Base-by-base conservation (phyloP, 2,888 invertebrate species). In the Allacma fusca region DNA sequence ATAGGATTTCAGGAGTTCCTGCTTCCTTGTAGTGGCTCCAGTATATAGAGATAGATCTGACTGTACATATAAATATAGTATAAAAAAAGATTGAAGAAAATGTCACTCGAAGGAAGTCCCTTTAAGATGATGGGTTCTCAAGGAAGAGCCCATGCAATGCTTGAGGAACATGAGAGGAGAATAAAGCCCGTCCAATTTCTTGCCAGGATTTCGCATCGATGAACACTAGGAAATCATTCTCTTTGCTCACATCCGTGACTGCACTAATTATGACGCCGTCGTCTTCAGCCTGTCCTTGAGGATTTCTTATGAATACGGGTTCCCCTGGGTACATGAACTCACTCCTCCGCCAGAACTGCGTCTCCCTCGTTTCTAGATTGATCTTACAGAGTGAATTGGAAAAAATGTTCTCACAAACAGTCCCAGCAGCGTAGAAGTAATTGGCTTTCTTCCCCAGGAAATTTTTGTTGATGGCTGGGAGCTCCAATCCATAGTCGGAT, bases 401-500 rank as follows among this genome's bases (percentile, higher is more conserved):
- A 80, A 85, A 86, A 2, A 80, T 67, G 81, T 86, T 80, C 76
- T 84, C 77, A 40, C 86, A 86, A 65, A 85, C 85, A n/a, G 85
- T 84, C 23, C 86, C 86, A 73, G 87, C 87, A 72, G 88, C 88
- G 81, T 89, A 89, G 67, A 86, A 86, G 83, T 87, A 89, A 74
- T 86, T 85, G 84, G 89, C 88, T 74, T 86, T 86, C 79, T 85
- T 86, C 26, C 82, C 81, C 24, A 67, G 23, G 77, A 84, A 85
- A 24, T 84, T 83, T 77, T 86, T 86, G 84, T 89, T 89, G 75
- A 89, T 87, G 12, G 87, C 86, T 1, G 89, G 89, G 79, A 89
- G 85, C 79, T 89, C 89, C 78, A 87, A 86, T n/a, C 86, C 87
- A 2, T 83, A 81, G 44, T 85, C 83, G 0, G 84, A 83, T 34